Evolutionary conservation across 2,113 vertebrate genomes (phyloP).

Genomic region (Reinhardtius hippoglossoides): DNA sequence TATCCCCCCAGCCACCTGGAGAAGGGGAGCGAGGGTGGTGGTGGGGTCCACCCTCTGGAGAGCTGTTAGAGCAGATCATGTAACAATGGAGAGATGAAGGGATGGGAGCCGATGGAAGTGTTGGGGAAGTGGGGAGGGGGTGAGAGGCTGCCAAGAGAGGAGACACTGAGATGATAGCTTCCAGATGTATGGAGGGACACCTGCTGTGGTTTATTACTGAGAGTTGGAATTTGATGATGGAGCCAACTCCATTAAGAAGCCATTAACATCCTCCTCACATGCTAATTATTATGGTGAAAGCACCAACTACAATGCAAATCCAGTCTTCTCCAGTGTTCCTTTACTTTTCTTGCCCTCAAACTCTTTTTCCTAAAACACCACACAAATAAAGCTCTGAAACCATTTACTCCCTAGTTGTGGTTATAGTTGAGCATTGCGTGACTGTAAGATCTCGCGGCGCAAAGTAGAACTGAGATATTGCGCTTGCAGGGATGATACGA

Average conservation of each 20-base stretch:
- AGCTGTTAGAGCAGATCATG: conserved; percentile 75
- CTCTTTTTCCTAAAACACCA: too few species aligned
- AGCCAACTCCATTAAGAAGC: conserved; percentile 56
- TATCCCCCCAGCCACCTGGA: conserved; percentile 82
- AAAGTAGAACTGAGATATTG: conserved; percentile 20
- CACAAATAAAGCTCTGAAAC: conserved; percentile 13
- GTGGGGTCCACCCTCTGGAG: conserved; percentile 63
- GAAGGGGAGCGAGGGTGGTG: conserved; percentile 42
- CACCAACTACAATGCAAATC: conserved; percentile 2
- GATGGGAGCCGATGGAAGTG: conserved; percentile 64
- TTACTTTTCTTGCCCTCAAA: neutral
- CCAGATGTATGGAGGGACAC: conserved; percentile 78
- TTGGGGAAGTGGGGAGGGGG: conserved; percentile 31
- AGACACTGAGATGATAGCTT: conserved; percentile 74
- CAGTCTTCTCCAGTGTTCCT: neutral
- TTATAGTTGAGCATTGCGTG: conserved; percentile 13
- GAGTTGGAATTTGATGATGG: conserved; percentile 54
- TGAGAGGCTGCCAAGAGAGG: conserved; percentile 52
- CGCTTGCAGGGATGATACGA: conserved; percentile 6
- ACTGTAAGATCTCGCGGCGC: conserved; percentile 12
- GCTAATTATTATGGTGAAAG: conserved; percentile 28
- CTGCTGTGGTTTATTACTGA: conserved; percentile 73
- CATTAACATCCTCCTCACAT: conserved; percentile 42
- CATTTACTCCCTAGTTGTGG: neutral
- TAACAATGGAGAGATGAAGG: conserved; percentile 78